Conservation (phyloP, 2,113 vertebrate genomes). For the Lampris megalopsis region DNA sequence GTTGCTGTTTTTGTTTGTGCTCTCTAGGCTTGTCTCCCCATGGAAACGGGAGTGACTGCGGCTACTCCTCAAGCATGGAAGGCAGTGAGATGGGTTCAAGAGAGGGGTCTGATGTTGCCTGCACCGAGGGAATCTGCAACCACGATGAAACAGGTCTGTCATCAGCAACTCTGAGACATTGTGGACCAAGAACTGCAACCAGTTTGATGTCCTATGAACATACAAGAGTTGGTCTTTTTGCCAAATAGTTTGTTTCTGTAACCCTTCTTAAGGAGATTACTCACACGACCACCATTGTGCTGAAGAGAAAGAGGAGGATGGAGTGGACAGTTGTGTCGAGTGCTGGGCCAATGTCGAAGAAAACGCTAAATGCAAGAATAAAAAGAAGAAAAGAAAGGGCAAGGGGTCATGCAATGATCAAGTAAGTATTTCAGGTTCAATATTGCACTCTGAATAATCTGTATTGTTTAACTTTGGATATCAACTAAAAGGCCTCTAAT, state of each 20-base stretch:
- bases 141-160: conserved; percentile 92
- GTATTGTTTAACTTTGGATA: not conserved
- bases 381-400: conserved; percentile 97
- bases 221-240: not conserved
- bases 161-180: not conserved
- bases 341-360: conserved; percentile 92
- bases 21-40: conserved; percentile 87
- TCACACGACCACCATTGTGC: conserved; percentile 86
- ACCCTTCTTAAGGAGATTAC: conserved; percentile 83
- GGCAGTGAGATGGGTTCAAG: conserved; percentile 93
- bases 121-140: conserved; percentile 97
- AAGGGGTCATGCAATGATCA: conserved; percentile 85
- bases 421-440: conserved; percentile 76
- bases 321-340: conserved; percentile 91
- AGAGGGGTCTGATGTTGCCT: conserved; percentile 94
- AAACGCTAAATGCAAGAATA: conserved; percentile 90
- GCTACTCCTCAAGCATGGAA: conserved; percentile 97
- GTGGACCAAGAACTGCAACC: not conserved
- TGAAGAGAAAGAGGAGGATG: conserved; percentile 92
- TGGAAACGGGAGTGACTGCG: conserved; percentile 93
- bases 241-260: not conserved
- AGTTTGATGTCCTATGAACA: not conserved
- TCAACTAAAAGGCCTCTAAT: not conserved
- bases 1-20: not conserved
- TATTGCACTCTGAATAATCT: not conserved